phyloP scores from a whole-genome alignment of 2,888 invertebrate species.

The Coleophora flavipennella region DNA sequence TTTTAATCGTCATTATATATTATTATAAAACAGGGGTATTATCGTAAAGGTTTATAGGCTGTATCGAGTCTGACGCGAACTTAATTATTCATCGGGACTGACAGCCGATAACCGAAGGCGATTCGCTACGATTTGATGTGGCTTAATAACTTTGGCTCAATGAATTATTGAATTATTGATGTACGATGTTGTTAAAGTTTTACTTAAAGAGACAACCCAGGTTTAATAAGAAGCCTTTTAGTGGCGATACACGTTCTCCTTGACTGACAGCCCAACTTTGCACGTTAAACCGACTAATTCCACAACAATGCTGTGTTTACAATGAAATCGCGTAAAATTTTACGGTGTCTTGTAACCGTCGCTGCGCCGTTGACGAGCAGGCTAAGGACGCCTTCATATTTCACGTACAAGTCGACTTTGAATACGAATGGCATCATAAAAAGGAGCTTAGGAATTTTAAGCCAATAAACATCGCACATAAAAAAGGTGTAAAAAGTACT shows the following conservation, averaged over 20 bases:
- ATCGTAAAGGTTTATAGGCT: constrained; percentile 43
- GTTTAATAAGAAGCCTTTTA: too few species aligned
- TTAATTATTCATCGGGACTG: constrained; percentile 32
- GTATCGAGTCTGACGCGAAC: constrained; percentile 28
- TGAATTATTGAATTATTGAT: too few species aligned
- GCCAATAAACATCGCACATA: constrained; percentile 2
- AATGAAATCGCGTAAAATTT: constrained; percentile 46
- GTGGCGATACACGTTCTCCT: not conserved
- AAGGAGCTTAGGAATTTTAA: constrained; percentile 13
- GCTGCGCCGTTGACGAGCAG: not conserved
- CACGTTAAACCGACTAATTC: constrained; percentile 29
- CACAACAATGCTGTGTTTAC: constrained; percentile 27
- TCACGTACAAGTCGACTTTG: constrained; percentile 32
- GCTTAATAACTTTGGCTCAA: too few species aligned
- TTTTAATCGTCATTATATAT: constrained; percentile 66
- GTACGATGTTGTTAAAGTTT: too few species aligned
- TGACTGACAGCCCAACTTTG: constrained; percentile 8
- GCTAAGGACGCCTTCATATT: constrained; percentile 33
- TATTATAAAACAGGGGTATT: constrained; percentile 51
- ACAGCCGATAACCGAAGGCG: too few species aligned
- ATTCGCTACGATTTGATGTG: too few species aligned
- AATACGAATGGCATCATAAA: constrained; percentile 42
- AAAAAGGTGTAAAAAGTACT: constrained; percentile 1
- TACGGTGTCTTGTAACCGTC: constrained; percentile 30
- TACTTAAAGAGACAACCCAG: too few species aligned